Conservation (phyloP, 2,113 vertebrate species). For the Ptilonorhynchus violaceus region DNA sequence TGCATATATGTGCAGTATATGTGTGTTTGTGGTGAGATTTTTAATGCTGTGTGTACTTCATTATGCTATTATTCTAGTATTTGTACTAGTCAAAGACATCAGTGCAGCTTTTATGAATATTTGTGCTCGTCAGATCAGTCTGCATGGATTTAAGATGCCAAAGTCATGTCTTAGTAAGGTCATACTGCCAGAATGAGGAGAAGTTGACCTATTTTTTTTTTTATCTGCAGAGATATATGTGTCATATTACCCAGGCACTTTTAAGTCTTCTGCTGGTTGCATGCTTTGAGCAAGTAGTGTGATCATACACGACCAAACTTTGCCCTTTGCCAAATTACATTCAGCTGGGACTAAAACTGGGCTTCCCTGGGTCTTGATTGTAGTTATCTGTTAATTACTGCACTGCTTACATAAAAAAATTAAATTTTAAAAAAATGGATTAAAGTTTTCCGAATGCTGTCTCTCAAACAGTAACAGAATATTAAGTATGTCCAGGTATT, state of each 20-base stretch:
- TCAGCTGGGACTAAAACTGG: conserved; percentile 5
- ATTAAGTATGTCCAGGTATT: neutral
- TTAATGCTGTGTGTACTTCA: neutral
- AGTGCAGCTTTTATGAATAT: conserved; percentile 19
- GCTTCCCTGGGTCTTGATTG: neutral
- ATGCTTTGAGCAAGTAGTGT: conserved; percentile 20
- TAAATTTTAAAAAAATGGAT: neutral
- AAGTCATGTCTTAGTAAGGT: conserved; percentile 68
- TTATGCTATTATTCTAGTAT: neutral
- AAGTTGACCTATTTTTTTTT: conserved; percentile 70
- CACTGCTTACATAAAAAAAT: neutral
- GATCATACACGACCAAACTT: conserved; percentile 49
- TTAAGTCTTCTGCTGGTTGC: neutral
- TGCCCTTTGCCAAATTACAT: conserved; percentile 55
- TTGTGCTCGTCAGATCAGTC: conserved; percentile 6
- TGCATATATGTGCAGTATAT: neutral
- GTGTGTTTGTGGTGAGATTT: neutral
- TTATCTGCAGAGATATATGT: conserved; percentile 64
- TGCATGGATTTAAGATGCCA: conserved; percentile 55
- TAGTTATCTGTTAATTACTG: conserved; percentile 33
- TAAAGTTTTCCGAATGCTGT: neutral
- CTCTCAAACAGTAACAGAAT: neutral
- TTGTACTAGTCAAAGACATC: neutral
- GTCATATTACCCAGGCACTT: conserved; percentile 46
- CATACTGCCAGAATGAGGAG: conserved; percentile 58